Percentiles rank a stretch among this genome's conserved stretches.
These are phyloP conservation scores for Epirrhoe tristata DNA, from an alignment of 2,888 invertebrate species.

Conservation along the genomic window DNA sequence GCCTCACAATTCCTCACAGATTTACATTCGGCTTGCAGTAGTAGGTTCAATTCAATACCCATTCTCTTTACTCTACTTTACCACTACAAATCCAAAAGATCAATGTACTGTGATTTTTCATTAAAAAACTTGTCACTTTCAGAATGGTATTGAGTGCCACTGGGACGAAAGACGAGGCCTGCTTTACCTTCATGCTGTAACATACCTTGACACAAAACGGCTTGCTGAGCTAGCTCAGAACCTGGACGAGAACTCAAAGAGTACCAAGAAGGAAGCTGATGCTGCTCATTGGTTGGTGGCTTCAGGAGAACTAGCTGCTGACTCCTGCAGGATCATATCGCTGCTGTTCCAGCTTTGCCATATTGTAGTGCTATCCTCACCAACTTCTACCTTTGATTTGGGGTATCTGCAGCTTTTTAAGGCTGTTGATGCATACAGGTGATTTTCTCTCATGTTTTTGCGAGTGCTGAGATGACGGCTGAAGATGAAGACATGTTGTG, in stretches of 20 bases:
- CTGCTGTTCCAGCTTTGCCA: constrained; percentile 93
- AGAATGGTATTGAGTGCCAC: constrained; percentile 86
- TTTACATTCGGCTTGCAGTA: too few relatives aligned
- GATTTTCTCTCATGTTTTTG: constrained; percentile 19
- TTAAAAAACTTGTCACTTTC: constrained; percentile 37
- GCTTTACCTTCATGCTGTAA: constrained; percentile 84
- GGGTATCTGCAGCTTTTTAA: constrained; percentile 93
- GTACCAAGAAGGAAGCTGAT: constrained; percentile 74
- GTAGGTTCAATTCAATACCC: too few relatives aligned
- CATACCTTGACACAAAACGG: constrained; percentile 72
- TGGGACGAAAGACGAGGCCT: constrained; percentile 82
- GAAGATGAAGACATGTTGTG: too few relatives aligned
- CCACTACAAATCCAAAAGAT: too few relatives aligned
- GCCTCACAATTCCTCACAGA: too few relatives aligned
- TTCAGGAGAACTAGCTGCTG: constrained; percentile 75
- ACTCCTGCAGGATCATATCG: constrained; percentile 88
- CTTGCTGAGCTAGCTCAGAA: constrained; percentile 63
- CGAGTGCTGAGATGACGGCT: too few relatives aligned
- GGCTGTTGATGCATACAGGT: constrained; percentile 92
- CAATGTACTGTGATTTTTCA: not conserved
- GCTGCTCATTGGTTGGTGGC: constrained; percentile 88
- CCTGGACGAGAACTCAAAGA: constrained; percentile 66
- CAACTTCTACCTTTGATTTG: constrained; percentile 89
- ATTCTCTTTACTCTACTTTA: too few relatives aligned
- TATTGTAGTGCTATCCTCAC: constrained; percentile 86